Evolutionary conservation across 1,140 invertebrate genomes (phyloP).

Genomic region (Drosophila pruinosa): DNA sequence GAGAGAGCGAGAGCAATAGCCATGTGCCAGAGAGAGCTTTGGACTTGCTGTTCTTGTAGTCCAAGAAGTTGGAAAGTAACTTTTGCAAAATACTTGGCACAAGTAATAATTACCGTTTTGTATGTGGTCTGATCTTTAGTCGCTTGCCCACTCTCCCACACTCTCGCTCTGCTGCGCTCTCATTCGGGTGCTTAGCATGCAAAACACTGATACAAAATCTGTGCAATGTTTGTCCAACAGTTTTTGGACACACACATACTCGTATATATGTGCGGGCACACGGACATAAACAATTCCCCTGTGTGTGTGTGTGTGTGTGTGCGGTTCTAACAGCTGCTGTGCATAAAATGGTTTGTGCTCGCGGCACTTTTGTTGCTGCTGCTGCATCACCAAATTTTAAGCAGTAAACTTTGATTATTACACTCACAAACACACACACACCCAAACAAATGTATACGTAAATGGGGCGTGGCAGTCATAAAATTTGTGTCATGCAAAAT

Average conservation of each 20-base stretch:
- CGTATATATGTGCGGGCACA: background rate
- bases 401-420: slow-evolving; percentile 60
- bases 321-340: slow-evolving; percentile 10
- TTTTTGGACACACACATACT: slow-evolving; percentile 13
- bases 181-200: slow-evolving; percentile 11
- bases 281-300: background rate
- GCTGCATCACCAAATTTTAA: slow-evolving; percentile 51
- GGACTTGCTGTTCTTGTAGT: background rate
- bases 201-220: slow-evolving; percentile 32
- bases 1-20: background rate
- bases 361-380: slow-evolving; percentile 26
- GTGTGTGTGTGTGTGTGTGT: background rate
- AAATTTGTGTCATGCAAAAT: slow-evolving; percentile 60
- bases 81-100: slow-evolving; percentile 44
- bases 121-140: slow-evolving; percentile 24
- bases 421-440: slow-evolving; percentile 14
- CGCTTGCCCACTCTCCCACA: background rate
- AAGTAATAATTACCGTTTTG: slow-evolving; percentile 57
- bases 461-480: slow-evolving; percentile 33
- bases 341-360: slow-evolving; percentile 26
- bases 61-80: slow-evolving; percentile 25
- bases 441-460: background rate
- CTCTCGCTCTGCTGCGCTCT: background rate
- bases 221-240: slow-evolving; percentile 20
- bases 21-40: background rate